phyloP scores from a whole-genome alignment of 2,113 vertebrate genomes.

The Zapus hudsonius region DNA sequence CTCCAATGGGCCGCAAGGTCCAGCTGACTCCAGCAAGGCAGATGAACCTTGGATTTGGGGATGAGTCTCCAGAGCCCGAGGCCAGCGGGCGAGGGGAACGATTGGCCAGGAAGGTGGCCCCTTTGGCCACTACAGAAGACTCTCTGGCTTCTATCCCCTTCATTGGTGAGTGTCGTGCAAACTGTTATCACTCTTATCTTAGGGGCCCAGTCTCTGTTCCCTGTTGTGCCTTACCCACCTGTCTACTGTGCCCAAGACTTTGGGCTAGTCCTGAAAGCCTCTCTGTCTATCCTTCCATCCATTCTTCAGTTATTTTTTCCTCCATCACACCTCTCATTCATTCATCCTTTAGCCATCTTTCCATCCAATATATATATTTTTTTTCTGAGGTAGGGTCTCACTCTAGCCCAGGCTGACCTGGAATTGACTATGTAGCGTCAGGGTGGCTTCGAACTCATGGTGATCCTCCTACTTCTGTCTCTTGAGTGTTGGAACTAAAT shows the following conservation, averaged over 20 bases:
- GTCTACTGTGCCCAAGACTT: not conserved
- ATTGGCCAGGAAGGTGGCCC: slow-evolving; percentile 87
- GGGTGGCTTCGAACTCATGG: no score
- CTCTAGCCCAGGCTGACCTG: no score
- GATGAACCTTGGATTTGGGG: slow-evolving; percentile 90
- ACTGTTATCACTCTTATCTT: not conserved
- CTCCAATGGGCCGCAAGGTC: slow-evolving; percentile 91
- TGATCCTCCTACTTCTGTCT: no score
- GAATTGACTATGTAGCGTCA: no score
- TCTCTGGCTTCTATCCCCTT: slow-evolving; percentile 97
- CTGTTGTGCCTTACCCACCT: not conserved
- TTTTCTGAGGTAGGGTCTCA: no score
- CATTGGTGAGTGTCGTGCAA: slow-evolving; percentile 90
- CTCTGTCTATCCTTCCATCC: not conserved
- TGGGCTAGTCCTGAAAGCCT: not conserved
- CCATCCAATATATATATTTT: not conserved
- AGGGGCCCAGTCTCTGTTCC: not conserved
- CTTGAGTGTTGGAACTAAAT: no score
- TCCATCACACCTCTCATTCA: not conserved
- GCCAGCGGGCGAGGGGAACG: slow-evolving; percentile 74
- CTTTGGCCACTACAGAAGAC: slow-evolving; percentile 91
- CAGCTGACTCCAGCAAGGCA: slow-evolving; percentile 87
- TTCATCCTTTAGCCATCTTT: not conserved
- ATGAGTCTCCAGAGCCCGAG: slow-evolving; percentile 82
- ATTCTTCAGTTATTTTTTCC: not conserved